Base-by-base conservation (phyloP, 2,888 invertebrate species). In the Oxycera nigricornis region DNA sequence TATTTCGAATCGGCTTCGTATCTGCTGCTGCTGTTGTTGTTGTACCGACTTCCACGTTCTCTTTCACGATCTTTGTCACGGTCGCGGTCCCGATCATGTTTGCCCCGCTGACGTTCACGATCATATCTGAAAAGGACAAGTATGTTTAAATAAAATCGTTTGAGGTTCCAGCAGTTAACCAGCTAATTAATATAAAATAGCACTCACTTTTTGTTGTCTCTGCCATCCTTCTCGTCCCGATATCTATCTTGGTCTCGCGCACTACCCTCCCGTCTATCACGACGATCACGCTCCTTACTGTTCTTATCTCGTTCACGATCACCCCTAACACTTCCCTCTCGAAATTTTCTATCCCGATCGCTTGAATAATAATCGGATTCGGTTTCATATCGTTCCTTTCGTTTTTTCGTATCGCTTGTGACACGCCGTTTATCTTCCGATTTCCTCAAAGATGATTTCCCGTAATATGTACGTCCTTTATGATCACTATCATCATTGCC, bases 1-100 rank as follows among this genome's bases (percentile, higher is more conserved):
- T 90, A 90, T 82, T 91, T 90, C 1, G 90, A 89, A 74, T 91
- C 91, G 0, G 87, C 87, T 77, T 91, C 91, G 82, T 90, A 90
- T 72, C 79, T 77, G 46, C 65, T 67, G 35, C 39, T 59, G 14
- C 79, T 77, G 46, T 61, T 67, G 35, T 59, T 59, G 14, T 73
- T 73, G 26, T 67, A 65, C 2, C 73, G 73, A 24, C 77, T 88
- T 35, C 78, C 80, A 52, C 80, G 78, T 67, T 35, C 39, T n/a
- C 77, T 88, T 35, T 78, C 80, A 17, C 74, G 78, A 73, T 79
- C 77, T 72, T 76, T 81, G 79, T 77, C 80, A 24, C 74, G 62
- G 2, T 57, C 59, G 11, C 73, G 77, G 72, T 79, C 77, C 72
- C 76, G 81, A 79, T 77, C 80, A 20, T 73, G 35, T 67, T 76